Evolutionary conservation across 1,140 invertebrate species (phyloP).

Genomic region (Drosophila subobscura): DNA sequence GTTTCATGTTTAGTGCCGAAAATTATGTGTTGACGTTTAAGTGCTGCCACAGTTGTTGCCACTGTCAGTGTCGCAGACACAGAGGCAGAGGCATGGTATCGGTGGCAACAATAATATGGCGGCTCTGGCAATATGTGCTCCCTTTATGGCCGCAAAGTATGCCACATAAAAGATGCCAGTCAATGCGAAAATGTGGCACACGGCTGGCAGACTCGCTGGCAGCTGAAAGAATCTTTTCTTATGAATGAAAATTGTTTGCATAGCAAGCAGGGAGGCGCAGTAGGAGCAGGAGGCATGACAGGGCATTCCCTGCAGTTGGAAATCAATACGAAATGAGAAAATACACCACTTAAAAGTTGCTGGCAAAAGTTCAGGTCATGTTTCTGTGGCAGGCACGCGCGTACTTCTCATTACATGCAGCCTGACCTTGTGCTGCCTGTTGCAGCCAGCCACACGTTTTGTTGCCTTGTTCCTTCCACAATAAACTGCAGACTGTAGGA

Average conservation of each 20-base stretch:
- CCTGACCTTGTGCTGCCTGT: slow-evolving; percentile 9
- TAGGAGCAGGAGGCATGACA: neutral
- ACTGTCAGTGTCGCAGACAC: neutral
- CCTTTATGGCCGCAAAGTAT: slow-evolving; percentile 64
- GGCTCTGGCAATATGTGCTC: slow-evolving; percentile 50
- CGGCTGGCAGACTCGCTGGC: slow-evolving; percentile 1
- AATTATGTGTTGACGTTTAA: slow-evolving; percentile 62
- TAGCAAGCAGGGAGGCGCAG: slow-evolving; percentile 12
- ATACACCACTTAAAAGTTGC: slow-evolving; percentile 44
- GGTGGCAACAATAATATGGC: slow-evolving; percentile 34
- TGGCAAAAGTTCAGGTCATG: neutral
- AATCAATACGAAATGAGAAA: slow-evolving; percentile 47
- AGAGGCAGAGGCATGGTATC: neutral
- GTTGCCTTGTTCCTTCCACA: slow-evolving; percentile 34
- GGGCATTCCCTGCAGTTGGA: slow-evolving; percentile 20
- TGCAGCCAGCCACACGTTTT: slow-evolving; percentile 31
- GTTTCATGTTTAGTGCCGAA: slow-evolving; percentile 74
- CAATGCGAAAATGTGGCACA: slow-evolving; percentile 43
- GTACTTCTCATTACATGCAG: slow-evolving; percentile 18
- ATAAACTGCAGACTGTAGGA: slow-evolving; percentile 36
- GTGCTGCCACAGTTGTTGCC: slow-evolving; percentile 18
- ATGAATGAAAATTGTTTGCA: slow-evolving; percentile 36
- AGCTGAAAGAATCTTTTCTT: slow-evolving; percentile 18
- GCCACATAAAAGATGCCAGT: slow-evolving; percentile 68
- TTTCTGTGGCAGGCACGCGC: slow-evolving; percentile 4